A percentile compares a stretch with the other conserved stretches of the same genome.
Evolutionary conservation across 2,888 invertebrate genomes (phyloP).

Genomic region (Tenthredo notha): DNA sequence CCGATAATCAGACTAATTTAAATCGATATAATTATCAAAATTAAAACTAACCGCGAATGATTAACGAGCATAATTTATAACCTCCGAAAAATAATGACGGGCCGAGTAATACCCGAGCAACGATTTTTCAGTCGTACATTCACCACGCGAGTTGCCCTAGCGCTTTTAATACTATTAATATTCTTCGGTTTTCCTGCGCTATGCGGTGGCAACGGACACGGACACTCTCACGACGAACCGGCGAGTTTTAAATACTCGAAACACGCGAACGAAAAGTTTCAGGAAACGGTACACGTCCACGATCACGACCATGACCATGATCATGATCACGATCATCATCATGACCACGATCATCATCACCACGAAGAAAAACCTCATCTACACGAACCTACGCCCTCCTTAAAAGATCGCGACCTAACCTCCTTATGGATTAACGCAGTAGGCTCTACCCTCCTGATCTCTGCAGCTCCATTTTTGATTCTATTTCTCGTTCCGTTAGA

Average conservation of each 20-base stretch:
- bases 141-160: constrained; percentile 38
- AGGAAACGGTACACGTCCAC: constrained; percentile 74
- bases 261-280: constrained; percentile 81
- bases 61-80: neutral
- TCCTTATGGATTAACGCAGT: constrained; percentile 90
- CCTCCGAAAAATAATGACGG: constrained; percentile 30
- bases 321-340: constrained; percentile 71
- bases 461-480: constrained; percentile 96
- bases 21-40: neutral
- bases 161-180: constrained; percentile 67
- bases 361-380: constrained; percentile 59
- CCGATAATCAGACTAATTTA: neutral
- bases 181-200: constrained; percentile 73
- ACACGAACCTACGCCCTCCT: constrained; percentile 53
- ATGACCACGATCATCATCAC: constrained; percentile 75
- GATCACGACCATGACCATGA: constrained; percentile 66
- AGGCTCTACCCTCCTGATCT: constrained; percentile 95
- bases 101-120: constrained; percentile 20
- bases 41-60: neutral
- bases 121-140: constrained; percentile 34
- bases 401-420: constrained; percentile 66
- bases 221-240: constrained; percentile 82
- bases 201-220: constrained; percentile 78
- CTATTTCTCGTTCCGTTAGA: constrained; percentile 96
- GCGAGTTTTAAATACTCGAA: constrained; percentile 92